These are phyloP conservation scores for Drosophila orena DNA, from an alignment of 1,140 invertebrate species.

Conservation along the genomic window DNA sequence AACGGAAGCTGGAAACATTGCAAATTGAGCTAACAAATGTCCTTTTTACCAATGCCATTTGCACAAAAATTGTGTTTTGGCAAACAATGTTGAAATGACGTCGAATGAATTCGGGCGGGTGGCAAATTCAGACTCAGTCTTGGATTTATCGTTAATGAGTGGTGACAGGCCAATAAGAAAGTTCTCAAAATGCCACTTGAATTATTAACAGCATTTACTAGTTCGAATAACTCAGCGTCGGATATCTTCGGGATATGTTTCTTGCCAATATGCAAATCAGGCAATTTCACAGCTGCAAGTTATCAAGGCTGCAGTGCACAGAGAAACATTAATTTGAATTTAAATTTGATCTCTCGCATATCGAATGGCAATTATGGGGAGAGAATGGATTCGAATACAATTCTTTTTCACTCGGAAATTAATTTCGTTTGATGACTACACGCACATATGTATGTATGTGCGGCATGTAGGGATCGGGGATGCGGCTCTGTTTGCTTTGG, in stretches of 20 bases:
- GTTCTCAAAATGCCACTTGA: slow-evolving; percentile 33
- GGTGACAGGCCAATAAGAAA: slow-evolving; percentile 33
- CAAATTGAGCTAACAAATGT: slow-evolving; percentile 55
- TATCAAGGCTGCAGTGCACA: slow-evolving; percentile 22
- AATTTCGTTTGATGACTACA: slow-evolving; percentile 40
- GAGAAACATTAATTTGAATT: slow-evolving; percentile 64
- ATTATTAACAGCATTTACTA: slow-evolving; percentile 71
- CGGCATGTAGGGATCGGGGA: not conserved
- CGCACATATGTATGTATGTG: too few species aligned
- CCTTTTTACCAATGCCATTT: slow-evolving; percentile 14
- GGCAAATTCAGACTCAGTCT: not conserved
- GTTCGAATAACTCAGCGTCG: slow-evolving; percentile 22
- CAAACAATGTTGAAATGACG: slow-evolving; percentile 2
- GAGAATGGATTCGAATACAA: slow-evolving; percentile 31
- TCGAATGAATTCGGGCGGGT: not conserved
- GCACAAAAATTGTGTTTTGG: slow-evolving; percentile 16
- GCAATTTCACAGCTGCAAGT: slow-evolving; percentile 38
- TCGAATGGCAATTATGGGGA: slow-evolving; percentile 47
- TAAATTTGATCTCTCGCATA: slow-evolving; percentile 45
- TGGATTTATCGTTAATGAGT: slow-evolving; percentile 57
- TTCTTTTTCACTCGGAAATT: slow-evolving; percentile 42
- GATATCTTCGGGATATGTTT: slow-evolving; percentile 45
- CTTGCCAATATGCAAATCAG: slow-evolving; percentile 40
- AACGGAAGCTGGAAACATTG: slow-evolving; percentile 21
- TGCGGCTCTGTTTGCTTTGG: slow-evolving; percentile 33